These are phyloP conservation scores for Calcarius lapponicus DNA, from an alignment of 2,797 vertebrate genomes.

Conservation along the genomic window DNA sequence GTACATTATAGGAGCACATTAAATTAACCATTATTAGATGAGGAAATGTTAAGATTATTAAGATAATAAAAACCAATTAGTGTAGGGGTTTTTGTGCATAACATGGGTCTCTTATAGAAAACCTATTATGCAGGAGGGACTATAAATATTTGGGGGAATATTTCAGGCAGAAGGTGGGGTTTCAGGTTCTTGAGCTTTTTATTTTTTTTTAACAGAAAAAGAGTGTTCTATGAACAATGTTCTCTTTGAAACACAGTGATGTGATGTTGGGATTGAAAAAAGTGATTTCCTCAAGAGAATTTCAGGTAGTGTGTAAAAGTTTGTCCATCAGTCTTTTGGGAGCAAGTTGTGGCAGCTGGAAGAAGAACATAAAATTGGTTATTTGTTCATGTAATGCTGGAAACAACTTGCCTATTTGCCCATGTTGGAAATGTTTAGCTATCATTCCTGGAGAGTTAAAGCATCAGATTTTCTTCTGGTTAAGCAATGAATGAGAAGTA, in stretches of 20 bases:
- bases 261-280: background rate
- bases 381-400: background rate
- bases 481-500: background rate
- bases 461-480: background rate
- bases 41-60: constrained; percentile 79
- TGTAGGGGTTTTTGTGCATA: constrained; percentile 21
- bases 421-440: background rate
- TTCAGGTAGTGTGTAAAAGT: background rate
- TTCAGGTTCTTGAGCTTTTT: constrained; percentile 23
- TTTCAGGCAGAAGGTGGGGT: constrained; percentile 31
- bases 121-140: background rate
- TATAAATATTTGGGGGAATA: constrained; percentile 28
- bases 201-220: background rate
- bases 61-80: constrained; percentile 75
- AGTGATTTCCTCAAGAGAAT: background rate
- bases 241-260: constrained; percentile 11
- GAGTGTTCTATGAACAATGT: constrained; percentile 22
- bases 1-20: constrained; percentile 75
- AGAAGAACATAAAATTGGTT: background rate
- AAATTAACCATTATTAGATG: constrained; percentile 78
- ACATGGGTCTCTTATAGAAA: constrained; percentile 48
- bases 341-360: background rate
- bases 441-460: background rate
- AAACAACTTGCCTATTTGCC: background rate
- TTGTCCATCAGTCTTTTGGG: background rate